Evolutionary conservation across 2,888 invertebrate species (phyloP).

Genomic region (Parascotia fuliginaria): DNA sequence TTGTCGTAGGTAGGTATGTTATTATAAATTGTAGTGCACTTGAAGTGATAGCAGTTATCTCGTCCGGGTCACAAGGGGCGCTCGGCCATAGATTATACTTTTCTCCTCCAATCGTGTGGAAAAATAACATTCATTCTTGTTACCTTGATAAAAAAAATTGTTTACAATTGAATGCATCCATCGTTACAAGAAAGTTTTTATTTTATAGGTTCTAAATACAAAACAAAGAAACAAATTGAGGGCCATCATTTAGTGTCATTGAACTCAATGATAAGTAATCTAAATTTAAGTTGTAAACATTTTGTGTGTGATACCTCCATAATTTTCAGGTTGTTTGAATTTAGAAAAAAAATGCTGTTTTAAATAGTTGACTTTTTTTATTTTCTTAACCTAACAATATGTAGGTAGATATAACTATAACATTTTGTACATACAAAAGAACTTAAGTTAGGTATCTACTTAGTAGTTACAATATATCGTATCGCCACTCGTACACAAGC

Average conservation of each 20-base stretch:
- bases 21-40: conserved; percentile 57
- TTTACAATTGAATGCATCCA: background rate
- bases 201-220: background rate
- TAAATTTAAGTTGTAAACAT: conserved; percentile 1
- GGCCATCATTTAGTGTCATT: background rate
- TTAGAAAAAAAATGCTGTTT: conserved; percentile 8
- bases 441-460: conserved; percentile 71
- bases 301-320: too few species aligned
- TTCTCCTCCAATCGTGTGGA: conserved; percentile 48
- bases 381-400: conserved; percentile 51
- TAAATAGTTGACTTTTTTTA: conserved; percentile 34
- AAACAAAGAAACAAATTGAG: background rate
- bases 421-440: conserved; percentile 60
- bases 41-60: conserved; percentile 56
- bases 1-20: conserved; percentile 32
- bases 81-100: conserved; percentile 50
- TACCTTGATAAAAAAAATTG: conserved; percentile 23
- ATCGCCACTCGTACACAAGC: conserved; percentile 64
- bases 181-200: background rate
- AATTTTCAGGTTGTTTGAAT: background rate
- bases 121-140: conserved; percentile 40
- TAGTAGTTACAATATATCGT: conserved; percentile 81
- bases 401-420: conserved; percentile 43
- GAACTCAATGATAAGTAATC: background rate
- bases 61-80: conserved; percentile 57